Base-by-base conservation (phyloP, 2,113 vertebrate species). In the Poecile atricapillus region DNA sequence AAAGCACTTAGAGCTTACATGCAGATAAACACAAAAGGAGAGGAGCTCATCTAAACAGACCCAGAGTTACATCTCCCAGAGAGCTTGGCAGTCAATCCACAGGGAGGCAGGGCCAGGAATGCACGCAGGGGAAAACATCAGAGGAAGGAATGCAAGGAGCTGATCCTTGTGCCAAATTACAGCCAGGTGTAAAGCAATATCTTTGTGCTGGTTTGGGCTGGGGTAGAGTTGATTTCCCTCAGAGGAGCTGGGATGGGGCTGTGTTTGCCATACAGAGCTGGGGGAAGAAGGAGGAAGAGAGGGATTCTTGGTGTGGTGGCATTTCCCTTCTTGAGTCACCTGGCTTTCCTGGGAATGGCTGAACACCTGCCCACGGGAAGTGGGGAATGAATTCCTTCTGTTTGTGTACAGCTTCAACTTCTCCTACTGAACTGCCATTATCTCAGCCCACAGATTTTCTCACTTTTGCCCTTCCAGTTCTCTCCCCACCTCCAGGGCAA, bases 401-500 rank as follows among this genome's bases (percentile, higher is more conserved):
- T 52, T 52, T 24, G 5, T 16, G 58, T 49, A 12, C n/a, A 31
- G n/a, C 41, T 35, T 47, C 31, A 7, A 31, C 13, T 11, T 14
- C 16, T 47, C 28, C 49, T 6, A 0, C 20, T 9, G 30, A 47
- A 2, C n/a, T 41, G n/a, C 1, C 24, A 30, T 5, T 28, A 9
- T 11, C 41, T 13, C 39, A 46, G 2, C 33, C 55, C 74, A 20
- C 0, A 2, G 5, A 30, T 17, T 30, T 15, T 41, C 64, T 21
- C 74, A 9, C n/a, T 62, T 62, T 14, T 30, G 49, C n/a, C 56
- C 30, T 25, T 46, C 19, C 39, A 30, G 13, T 39, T 69, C n/a
- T 46, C 28, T 46, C n/a, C 49, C 47, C 39, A 41, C 4, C 16
- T 35, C 11, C 49, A 28, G 16, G 2, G 9, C 3, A 63, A 71